Base-by-base conservation (phyloP, 2,888 invertebrate genomes). In the Drosophila nr. medialis region DNA sequence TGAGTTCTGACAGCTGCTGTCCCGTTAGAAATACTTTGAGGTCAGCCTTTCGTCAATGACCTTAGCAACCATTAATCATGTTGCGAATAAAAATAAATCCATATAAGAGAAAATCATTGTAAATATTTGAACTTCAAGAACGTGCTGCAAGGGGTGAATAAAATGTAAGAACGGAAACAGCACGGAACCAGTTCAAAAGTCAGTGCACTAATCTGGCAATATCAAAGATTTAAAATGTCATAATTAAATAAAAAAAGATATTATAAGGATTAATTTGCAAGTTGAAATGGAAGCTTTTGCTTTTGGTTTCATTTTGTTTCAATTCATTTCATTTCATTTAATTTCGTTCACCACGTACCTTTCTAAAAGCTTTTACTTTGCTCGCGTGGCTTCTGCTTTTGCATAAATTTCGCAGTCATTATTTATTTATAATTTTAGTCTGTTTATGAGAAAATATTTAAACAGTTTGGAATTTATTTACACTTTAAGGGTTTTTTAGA, bases 401-500 rank as follows among this genome's bases (percentile, higher is more conserved):
- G 74, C 72, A 85, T 50, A 54, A 71, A 87, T 72, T 73, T 73
- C 45, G 50, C 61, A 70, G 66, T 56, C 83, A 85, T 77, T 62
- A 64, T 86, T 64, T 82, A 64, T 55, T 83, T 71, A 53, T 65
- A 48, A 42, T 62, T 59, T 66, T 55, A 58, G 24, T 70, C 45
- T 64, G 61, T 65, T 66, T 62, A 36, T 49, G 62, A 40, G 42
- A 71, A 87, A 81, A 79, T 84, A 85, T 84, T 89, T 89, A 85
- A 80, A 87, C 86, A 84, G 89, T 77, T 87, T 87, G 89, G 30
- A 50, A 71, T 74, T 68, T 79, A 76, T 84, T 86, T 78, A 59
- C 85, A 74, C 69, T 80, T 45, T 30, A 51, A 56, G 59, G 45
- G 63, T 50, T 62, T 66, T 74, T 74, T 62, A 32, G 54, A 48